Conservation (phyloP, 2,113 vertebrate species). For the Saimiri boliviensis region DNA sequence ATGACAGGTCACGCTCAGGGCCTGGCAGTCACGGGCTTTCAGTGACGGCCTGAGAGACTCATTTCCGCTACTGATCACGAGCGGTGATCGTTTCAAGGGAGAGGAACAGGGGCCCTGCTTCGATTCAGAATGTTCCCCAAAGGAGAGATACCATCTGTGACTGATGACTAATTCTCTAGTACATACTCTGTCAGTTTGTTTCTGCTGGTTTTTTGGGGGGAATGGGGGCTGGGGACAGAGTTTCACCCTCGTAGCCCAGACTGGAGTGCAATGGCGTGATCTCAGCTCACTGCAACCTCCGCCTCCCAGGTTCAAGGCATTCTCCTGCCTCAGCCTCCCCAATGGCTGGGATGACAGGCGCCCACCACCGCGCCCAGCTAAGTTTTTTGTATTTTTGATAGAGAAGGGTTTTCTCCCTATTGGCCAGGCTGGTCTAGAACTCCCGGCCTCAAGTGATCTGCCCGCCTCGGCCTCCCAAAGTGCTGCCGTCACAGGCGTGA, state of each 20-base stretch:
- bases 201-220: neutral
- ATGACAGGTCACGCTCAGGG: rapidly evolving
- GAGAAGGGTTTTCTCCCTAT: rapidly evolving
- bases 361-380: rapidly evolving
- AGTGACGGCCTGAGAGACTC: neutral
- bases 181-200: rapidly evolving
- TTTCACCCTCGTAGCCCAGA: too few relatives aligned
- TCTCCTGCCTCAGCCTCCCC: too few relatives aligned
- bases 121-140: neutral
- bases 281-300: too few relatives aligned
- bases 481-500: too few relatives aligned
- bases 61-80: slow-evolving; percentile 58
- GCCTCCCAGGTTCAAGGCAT: rapidly evolving
- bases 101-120: neutral
- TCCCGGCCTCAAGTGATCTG: rapidly evolving
- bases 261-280: too few relatives aligned
- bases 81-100: neutral
- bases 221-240: too few relatives aligned
- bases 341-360: rapidly evolving
- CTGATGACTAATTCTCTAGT: neutral
- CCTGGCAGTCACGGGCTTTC: neutral
- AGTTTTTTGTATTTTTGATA: too few relatives aligned
- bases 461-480: too few relatives aligned
- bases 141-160: neutral
- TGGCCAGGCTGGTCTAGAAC: too few relatives aligned